Evolutionary conservation across 2,888 invertebrate species (phyloP).

Genomic region (Pammene fasciana): DNA sequence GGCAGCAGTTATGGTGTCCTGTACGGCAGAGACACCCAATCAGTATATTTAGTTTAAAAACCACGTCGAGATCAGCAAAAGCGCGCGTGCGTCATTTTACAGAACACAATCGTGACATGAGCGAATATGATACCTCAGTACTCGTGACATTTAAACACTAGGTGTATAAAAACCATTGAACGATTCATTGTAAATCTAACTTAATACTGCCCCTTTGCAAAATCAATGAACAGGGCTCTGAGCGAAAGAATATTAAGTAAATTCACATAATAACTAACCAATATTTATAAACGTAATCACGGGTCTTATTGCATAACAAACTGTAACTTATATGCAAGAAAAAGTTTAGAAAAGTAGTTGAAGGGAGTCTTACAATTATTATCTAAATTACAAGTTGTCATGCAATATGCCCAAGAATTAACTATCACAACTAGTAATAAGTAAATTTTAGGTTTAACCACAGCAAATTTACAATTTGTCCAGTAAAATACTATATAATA

Average conservation of each 20-base stretch:
- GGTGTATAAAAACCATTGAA: constrained; percentile 9
- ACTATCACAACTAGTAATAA: constrained; percentile 60
- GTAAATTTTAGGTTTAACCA: constrained; percentile 60
- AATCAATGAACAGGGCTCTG: constrained; percentile 16
- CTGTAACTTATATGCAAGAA: neutral
- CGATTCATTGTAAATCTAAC: constrained; percentile 9
- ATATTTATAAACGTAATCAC: constrained; percentile 5
- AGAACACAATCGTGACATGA: constrained; percentile 40
- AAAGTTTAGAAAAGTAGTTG: neutral
- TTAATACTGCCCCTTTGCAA: constrained; percentile 12
- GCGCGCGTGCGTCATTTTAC: constrained; percentile 32
- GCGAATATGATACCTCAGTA: constrained; percentile 26
- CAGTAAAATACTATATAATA: constrained; percentile 48
- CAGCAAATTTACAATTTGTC: constrained; percentile 69
- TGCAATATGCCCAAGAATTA: constrained; percentile 22
- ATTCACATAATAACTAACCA: constrained; percentile 7
- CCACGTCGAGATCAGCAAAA: constrained; percentile 40
- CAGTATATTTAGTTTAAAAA: constrained; percentile 29
- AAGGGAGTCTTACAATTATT: neutral
- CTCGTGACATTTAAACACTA: constrained; percentile 28
- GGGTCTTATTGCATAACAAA: constrained; percentile 2
- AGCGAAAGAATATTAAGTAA: constrained; percentile 18
- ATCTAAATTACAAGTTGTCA: constrained; percentile 7
- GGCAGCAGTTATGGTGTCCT: constrained; percentile 37
- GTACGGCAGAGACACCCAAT: constrained; percentile 18